These are phyloP conservation scores for Calycopis cecrops DNA, from an alignment of 1,140 invertebrate genomes.

Conservation along the genomic window DNA sequence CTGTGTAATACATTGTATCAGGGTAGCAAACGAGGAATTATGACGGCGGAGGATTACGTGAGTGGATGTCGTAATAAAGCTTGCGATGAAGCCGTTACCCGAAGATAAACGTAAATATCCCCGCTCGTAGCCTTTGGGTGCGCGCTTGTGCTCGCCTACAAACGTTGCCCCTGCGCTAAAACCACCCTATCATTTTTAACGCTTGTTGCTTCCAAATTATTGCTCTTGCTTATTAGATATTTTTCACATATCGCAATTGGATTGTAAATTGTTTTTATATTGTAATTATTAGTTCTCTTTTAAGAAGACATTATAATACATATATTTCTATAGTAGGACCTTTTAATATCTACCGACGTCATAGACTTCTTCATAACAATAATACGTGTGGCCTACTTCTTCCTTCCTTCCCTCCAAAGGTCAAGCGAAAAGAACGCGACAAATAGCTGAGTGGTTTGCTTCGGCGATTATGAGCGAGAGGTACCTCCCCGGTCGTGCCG, in stretches of 20 bases:
- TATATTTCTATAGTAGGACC: no score
- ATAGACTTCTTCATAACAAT: no score
- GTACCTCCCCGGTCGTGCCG: no score
- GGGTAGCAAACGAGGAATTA: conserved; percentile 69
- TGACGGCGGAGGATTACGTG: conserved; percentile 72
- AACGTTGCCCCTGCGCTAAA: conserved; percentile 27
- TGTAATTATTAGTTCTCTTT: no score
- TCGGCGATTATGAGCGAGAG: no score
- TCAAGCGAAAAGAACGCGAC: no score
- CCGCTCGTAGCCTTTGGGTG: conserved; percentile 52
- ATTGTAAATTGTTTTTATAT: neutral
- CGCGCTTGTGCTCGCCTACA: conserved; percentile 25
- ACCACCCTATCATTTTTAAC: conserved; percentile 25
- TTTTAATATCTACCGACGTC: no score
- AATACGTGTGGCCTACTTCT: no score
- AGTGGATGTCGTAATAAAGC: conserved; percentile 75
- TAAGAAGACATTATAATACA: no score
- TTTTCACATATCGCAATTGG: conserved; percentile 6
- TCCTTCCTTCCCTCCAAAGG: no score
- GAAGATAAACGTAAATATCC: conserved; percentile 74
- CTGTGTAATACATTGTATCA: conserved; percentile 63
- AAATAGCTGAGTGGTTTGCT: no score
- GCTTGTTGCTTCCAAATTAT: conserved; percentile 20
- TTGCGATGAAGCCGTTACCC: conserved; percentile 73
- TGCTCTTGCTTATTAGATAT: conserved; percentile 13